A percentile compares a stretch with the other conserved stretches of the same genome.
Conservation (phyloP, 2,113 vertebrate genomes). For the Alces alces region DNA sequence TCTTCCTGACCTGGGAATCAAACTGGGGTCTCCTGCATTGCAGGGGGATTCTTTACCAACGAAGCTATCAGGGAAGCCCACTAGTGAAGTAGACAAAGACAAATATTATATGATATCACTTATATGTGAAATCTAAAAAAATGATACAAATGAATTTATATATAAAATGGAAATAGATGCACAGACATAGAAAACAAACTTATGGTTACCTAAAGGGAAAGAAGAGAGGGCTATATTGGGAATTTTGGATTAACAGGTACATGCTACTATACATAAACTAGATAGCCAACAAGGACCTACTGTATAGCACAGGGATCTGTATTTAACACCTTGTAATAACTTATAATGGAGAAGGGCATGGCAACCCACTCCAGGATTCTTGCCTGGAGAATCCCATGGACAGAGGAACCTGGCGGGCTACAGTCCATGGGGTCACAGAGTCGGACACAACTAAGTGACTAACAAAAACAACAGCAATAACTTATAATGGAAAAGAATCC, state of each 20-base stretch:
- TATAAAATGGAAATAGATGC: neutral
- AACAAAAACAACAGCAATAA: neutral
- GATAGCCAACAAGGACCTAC: neutral
- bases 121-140: neutral
- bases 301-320: neutral
- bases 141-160: neutral
- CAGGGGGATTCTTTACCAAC: neutral
- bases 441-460: no score
- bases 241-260: neutral
- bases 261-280: neutral
- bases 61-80: neutral
- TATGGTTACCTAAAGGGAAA: neutral
- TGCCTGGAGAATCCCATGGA: no score
- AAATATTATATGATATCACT: neutral
- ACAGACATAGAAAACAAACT: neutral
- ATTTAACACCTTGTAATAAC: neutral
- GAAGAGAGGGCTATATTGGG: neutral
- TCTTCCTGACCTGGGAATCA: neutral
- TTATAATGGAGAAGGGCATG: neutral
- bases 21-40: neutral
- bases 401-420: no score
- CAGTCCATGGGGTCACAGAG: no score
- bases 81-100: neutral
- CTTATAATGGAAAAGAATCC: neutral
- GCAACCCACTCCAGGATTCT: no score